Evolutionary conservation across 1,140 invertebrate species (phyloP).

Genomic region (Nebria ingens): DNA sequence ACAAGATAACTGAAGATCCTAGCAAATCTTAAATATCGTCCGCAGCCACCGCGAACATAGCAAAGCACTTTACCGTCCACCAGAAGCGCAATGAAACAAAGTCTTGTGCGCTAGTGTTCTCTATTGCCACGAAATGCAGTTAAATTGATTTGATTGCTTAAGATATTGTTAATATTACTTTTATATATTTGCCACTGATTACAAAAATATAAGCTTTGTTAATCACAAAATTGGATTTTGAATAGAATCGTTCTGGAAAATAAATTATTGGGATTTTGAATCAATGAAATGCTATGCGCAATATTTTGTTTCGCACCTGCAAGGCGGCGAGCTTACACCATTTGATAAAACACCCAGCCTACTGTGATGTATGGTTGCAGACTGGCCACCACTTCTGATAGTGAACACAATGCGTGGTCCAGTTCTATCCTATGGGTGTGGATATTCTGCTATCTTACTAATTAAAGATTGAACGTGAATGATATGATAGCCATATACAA

Average conservation of each 20-base stretch:
- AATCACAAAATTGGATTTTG: no score
- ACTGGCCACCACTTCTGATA: background rate
- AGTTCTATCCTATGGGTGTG: background rate
- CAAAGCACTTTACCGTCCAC: background rate
- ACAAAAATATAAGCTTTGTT: no score
- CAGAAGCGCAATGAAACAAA: no score
- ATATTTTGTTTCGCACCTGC: background rate
- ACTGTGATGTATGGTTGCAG: background rate
- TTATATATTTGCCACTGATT: no score
- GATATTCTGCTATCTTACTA: background rate
- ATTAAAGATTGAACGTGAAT: background rate
- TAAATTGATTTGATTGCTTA: no score
- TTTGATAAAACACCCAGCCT: background rate
- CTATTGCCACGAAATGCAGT: no score
- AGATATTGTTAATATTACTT: no score
- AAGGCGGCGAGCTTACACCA: background rate
- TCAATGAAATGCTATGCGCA: no score
- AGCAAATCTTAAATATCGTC: background rate
- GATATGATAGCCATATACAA: no score
- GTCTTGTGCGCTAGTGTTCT: background rate
- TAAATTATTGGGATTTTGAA: background rate
- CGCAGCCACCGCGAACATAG: background rate
- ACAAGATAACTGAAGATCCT: background rate
- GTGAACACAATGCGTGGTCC: background rate
- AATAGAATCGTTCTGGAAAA: background rate